A percentile compares a stretch with the other conserved stretches of the same genome.
Evolutionary conservation across 2,797 vertebrate species (phyloP).

Genomic region (Argya squamiceps): DNA sequence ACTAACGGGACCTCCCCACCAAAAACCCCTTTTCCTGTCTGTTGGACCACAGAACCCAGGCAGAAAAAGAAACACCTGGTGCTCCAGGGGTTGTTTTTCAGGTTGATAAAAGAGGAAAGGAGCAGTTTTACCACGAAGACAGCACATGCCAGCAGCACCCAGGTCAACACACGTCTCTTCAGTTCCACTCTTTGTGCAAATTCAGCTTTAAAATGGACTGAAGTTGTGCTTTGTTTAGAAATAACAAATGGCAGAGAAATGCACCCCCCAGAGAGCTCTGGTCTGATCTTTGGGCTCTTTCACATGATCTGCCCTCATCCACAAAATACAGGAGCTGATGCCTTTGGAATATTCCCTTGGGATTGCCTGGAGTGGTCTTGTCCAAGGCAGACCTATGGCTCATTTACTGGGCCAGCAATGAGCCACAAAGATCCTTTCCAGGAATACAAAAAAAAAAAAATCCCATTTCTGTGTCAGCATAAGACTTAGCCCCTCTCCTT

Average conservation of each 20-base stretch:
- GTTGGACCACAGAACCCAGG: constrained; percentile 66
- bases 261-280: not conserved
- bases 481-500: not conserved
- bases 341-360: not conserved
- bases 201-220: not conserved
- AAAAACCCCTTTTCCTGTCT: constrained; percentile 61
- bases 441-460: not conserved
- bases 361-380: not conserved
- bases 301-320: rapidly evolving
- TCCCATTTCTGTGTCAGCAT: not conserved
- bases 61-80: constrained; percentile 46
- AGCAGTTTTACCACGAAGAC: not conserved
- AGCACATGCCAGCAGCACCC: not conserved
- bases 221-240: not conserved
- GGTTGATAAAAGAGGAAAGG: not conserved
- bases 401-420: not conserved
- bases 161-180: not conserved
- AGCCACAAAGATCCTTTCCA: not conserved
- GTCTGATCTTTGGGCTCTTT: not conserved
- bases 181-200: not conserved
- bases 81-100: not conserved
- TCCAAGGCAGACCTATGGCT: not conserved
- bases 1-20: not conserved
- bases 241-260: not conserved
- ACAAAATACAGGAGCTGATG: not conserved